Evolutionary conservation across 2,113 vertebrate genomes (phyloP), one percentile per base, ranked within the genome.

Genomic region (Corythornis vintsioides): DNA sequence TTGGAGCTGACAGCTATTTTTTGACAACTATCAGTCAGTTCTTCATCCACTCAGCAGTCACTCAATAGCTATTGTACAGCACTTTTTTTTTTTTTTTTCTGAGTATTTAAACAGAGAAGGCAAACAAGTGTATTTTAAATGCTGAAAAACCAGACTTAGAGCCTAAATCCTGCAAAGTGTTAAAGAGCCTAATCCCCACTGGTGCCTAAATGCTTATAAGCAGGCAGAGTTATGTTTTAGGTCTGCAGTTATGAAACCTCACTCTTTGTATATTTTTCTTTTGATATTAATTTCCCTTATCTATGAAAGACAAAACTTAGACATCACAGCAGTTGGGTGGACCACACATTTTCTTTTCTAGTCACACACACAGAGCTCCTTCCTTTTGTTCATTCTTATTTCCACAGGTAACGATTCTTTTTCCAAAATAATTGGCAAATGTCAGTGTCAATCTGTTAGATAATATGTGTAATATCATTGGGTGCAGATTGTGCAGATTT

Each of bases 211-310:
- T 10, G 7, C 65, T 95, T 60, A 81, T 0, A 81, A 90, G 29
- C 69, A 53, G 3, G 2, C 57, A 92, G 86, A 86, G 22, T 93
- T 93, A 61, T 8, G 22, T 77, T 75, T 89, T 81, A 84, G 83
- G 80, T 83, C 83, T 17, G 3, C 66, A 57, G 73, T 93, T 92
- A 95, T 84, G 88, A 96, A 96, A 96, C 53, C 29, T 90, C 70
- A 84, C 21, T 26, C 83, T 92, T 93, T 92, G 95, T 94, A 6
- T 95, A 89, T 94, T 96, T 95, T 55, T 96, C 31, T 73, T 42
- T 92, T 86, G 91, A 94, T 93, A 95, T 59, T 92, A 85, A 26
- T 92, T 92, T 90, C 50, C 79, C 55, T 85, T 91, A 80, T 90
- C 88, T 77, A 20, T 55, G 56, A 87, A 92, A 90, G 81, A 69